Conservation (phyloP, 2,797 vertebrate species). For the Yasuhikotakia modesta region DNA sequence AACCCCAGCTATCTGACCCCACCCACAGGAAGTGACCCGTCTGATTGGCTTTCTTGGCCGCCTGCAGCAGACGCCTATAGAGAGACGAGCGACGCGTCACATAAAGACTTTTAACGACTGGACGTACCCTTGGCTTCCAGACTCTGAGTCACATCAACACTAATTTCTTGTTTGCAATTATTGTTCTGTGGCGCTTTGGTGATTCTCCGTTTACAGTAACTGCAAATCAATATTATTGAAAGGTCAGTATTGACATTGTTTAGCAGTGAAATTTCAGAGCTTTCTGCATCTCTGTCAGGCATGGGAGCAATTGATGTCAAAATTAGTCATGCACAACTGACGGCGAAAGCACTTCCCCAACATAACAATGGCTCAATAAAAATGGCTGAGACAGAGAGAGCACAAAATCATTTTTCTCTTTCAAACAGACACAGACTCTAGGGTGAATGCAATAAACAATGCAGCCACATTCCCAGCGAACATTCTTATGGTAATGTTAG, state of each 20-base stretch:
- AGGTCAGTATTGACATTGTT: slow-evolving; percentile 44
- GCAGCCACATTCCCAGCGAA: not conserved
- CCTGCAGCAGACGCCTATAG: slow-evolving; percentile 88
- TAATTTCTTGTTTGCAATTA: slow-evolving; percentile 38
- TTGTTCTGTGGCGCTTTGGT: slow-evolving; percentile 31
- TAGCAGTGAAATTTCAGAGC: slow-evolving; percentile 32
- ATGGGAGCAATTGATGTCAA: slow-evolving; percentile 35
- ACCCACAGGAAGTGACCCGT: slow-evolving; percentile 98
- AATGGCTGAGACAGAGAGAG: not conserved
- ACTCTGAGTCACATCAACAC: slow-evolving; percentile 5
- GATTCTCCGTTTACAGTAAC: slow-evolving; percentile 50
- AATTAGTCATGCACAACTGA: slow-evolving; percentile 41
- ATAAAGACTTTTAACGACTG: slow-evolving; percentile 10
- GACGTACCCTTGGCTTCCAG: not conserved
- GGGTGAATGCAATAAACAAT: not conserved
- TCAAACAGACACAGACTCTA: slow-evolving; percentile 17
- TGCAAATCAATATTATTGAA: slow-evolving; percentile 55
- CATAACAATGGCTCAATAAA: slow-evolving; percentile 42
- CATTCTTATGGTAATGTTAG: too few species aligned
- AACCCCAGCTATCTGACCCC: slow-evolving; percentile 98
- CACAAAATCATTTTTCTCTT: slow-evolving; percentile 27
- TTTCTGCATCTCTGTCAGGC: slow-evolving; percentile 16
- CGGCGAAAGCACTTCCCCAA: slow-evolving; percentile 33
- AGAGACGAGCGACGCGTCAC: slow-evolving; percentile 51
- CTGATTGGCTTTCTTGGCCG: slow-evolving; percentile 93